Base-by-base conservation (phyloP, 1,140 invertebrate genomes). In the Dermatophagoides farinae region DNA sequence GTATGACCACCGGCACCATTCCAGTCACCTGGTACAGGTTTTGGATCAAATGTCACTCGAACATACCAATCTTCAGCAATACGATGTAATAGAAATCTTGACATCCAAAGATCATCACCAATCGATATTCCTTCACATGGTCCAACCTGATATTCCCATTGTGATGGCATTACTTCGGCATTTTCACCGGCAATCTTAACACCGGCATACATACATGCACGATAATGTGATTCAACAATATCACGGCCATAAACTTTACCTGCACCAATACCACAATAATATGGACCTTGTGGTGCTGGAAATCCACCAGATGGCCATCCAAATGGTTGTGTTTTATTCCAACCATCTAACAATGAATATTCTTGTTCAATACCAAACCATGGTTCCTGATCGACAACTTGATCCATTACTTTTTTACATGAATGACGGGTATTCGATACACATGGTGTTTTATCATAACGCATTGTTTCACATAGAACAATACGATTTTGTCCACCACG, bases 291-390 rank as follows among this genome's bases (percentile, higher is more conserved):
- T n/a, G 88, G 88, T 55, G 85, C 86, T 0, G 89, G 89, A 72
- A 84, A 95, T 39, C 90, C 90, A 68, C 86, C 85, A 66, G 87
- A 88, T 1, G 89, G 90, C 91, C 91, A 97, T 10, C 90, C 90
- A 68, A 91, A 84, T 2, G 91, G 91, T 69, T 89, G 81, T 25
- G 82, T 77, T 69, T 95, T 88, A 61, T 82, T 78, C 14, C 12
- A 22, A 12, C 37, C 41, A 68, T 93, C 90, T 16, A 95, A 70
- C 1, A 97, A 74, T 1, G 88, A 91, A 72, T 96, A 95, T 71
- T 97, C 91, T 70, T 97, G 91, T 66, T 83, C 81, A 68, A 82
- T 92, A 2, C 92, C 93, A 70, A 97, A 97, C 91, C 90, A 96
- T 0, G 92, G 90, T 57, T 86, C 78, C 4, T 81, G 75, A 22